phyloP scores from a whole-genome alignment of 2,113 vertebrate species.

The Tautogolabrus adspersus region DNA sequence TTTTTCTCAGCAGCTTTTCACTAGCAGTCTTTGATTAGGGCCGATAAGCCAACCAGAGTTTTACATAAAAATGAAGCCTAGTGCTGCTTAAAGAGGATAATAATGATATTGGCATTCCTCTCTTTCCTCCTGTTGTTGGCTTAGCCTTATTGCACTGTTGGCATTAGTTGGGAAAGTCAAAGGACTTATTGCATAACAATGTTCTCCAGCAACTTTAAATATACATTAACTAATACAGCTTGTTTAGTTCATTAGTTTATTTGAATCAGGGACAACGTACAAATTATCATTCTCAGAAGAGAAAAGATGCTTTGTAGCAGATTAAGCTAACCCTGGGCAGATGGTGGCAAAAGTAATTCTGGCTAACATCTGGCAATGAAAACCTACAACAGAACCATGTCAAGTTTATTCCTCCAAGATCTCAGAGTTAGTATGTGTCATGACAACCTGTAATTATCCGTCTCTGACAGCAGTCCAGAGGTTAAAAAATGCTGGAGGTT shows the following conservation, averaged over 20 bases:
- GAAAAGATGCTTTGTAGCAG: too few species aligned
- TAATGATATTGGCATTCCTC: conserved; percentile 53
- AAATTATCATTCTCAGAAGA: too few species aligned
- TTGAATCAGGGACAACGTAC: too few species aligned
- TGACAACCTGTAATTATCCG: conserved; percentile 64
- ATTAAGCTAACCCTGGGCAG: too few species aligned
- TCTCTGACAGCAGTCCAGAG: conserved; percentile 51
- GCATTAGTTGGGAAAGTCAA: conserved; percentile 31
- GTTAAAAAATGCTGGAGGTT: conserved; percentile 42
- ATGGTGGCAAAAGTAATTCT: conserved; percentile 23
- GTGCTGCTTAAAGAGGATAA: conserved; percentile 42
- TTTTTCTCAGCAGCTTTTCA: conserved; percentile 4
- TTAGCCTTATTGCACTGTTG: conserved; percentile 40
- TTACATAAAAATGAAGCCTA: conserved; percentile 27
- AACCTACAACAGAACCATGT: conserved; percentile 30
- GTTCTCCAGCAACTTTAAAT: conserved; percentile 33
- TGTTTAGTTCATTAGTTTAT: too few species aligned
- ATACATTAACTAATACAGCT: conserved; percentile 12
- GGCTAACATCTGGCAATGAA: conserved; percentile 43
- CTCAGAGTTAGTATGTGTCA: conserved; percentile 58
- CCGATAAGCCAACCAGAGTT: conserved; percentile 30
- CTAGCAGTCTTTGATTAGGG: conserved; percentile 23
- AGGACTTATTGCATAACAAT: conserved; percentile 54
- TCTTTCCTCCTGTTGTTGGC: conserved; percentile 33
- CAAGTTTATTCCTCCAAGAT: conserved; percentile 51